Evolutionary conservation across 2,113 vertebrate species (phyloP).

Genomic region (Protobothrops flavoviridis): DNA sequence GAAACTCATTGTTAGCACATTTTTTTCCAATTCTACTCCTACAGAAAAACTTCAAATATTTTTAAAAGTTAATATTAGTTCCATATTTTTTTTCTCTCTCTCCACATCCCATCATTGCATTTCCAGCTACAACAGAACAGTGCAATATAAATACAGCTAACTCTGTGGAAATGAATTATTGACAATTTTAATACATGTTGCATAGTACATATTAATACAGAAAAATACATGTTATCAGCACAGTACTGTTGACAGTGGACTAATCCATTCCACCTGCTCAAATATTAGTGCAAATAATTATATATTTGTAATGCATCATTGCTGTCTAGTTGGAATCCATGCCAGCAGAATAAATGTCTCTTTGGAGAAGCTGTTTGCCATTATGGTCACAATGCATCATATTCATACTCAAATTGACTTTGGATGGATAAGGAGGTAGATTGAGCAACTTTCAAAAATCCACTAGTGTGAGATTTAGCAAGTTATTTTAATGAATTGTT

Average conservation of each 20-base stretch:
- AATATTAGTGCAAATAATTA: conserved; percentile 90
- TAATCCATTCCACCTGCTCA: conserved; percentile 99
- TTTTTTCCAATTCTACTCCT: no score
- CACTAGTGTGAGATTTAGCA: conserved; percentile 64
- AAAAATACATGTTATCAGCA: conserved; percentile 81
- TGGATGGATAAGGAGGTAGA: conserved; percentile 65
- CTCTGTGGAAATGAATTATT: conserved; percentile 78
- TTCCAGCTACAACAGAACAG: conserved; percentile 58
- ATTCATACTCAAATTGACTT: conserved; percentile 76
- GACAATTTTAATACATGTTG: conserved; percentile 82
- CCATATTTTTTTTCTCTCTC: conserved; percentile 57
- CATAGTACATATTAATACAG: conserved; percentile 82
- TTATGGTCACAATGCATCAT: conserved; percentile 68
- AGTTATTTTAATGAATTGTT: conserved; percentile 66
- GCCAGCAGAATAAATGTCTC: conserved; percentile 74
- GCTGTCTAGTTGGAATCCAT: conserved; percentile 70
- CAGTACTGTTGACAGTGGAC: conserved; percentile 90
- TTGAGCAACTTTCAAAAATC: conserved; percentile 65
- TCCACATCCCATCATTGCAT: background rate
- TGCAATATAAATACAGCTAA: conserved; percentile 77
- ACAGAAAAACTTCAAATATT: conserved; percentile 31
- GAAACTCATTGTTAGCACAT: background rate
- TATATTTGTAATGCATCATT: conserved; percentile 83
- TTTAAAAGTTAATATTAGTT: conserved; percentile 62
- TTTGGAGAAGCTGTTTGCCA: conserved; percentile 71